Conservation (phyloP, 2,888 invertebrate species). For the Eilema griseolum region DNA sequence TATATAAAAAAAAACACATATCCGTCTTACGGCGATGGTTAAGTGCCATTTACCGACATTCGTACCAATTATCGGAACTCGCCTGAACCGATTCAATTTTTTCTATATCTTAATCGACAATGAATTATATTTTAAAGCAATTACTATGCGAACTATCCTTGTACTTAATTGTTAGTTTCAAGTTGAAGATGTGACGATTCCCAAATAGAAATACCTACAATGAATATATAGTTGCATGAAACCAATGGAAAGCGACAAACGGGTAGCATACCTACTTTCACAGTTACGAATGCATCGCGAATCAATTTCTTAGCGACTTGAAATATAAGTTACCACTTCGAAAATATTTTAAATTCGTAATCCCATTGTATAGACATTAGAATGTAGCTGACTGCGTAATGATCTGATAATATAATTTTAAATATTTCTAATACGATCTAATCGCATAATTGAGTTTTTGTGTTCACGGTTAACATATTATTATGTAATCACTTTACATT, state of each 20-base stretch:
- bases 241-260: neutral
- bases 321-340: neutral
- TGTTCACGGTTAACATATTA: too few relatives aligned
- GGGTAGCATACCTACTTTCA: neutral
- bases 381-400: neutral
- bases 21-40: too few relatives aligned
- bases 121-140: neutral
- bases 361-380: neutral
- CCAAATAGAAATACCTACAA: too few relatives aligned
- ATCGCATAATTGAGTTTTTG: neutral
- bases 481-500: too few relatives aligned
- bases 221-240: neutral
- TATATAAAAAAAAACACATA: too few relatives aligned
- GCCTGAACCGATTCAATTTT: too few relatives aligned
- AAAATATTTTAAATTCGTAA: neutral
- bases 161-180: neutral
- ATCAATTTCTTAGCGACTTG: neutral
- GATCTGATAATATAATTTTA: conserved; percentile 1
- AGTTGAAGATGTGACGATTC: neutral
- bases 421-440: neutral
- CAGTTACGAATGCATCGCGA: neutral
- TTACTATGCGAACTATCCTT: neutral
- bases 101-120: too few relatives aligned
- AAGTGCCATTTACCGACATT: too few relatives aligned
- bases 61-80: too few relatives aligned